Evolutionary conservation across 2,888 invertebrate species (phyloP).

Genomic region (Tipula lateralis): DNA sequence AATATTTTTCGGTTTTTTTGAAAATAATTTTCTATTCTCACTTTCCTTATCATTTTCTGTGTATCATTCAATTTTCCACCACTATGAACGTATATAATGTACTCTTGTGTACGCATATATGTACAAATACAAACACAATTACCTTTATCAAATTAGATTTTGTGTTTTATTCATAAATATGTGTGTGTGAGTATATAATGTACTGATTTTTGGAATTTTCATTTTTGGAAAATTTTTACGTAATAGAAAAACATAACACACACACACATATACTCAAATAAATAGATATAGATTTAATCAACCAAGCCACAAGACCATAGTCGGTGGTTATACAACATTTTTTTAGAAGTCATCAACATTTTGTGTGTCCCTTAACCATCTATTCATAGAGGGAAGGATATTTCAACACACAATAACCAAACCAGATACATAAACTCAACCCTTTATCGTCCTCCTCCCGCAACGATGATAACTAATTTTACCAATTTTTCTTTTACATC

Average conservation of each 20-base stretch:
- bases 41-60: conserved; percentile 1
- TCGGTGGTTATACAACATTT: conserved; percentile 26
- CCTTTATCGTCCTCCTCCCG: conserved; percentile 16
- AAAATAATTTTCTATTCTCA: conserved; percentile 1
- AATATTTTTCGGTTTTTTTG: background rate
- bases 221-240: background rate
- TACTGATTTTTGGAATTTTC: background rate
- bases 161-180: background rate
- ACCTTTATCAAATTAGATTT: conserved; percentile 19
- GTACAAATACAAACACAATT: background rate
- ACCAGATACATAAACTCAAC: background rate
- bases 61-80: conserved; percentile 19
- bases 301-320: conserved; percentile 29
- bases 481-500: conserved; percentile 32
- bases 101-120: background rate
- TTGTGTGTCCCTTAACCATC: conserved; percentile 20
- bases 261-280: background rate
- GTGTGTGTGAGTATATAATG: background rate
- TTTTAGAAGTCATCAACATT: conserved; percentile 28
- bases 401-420: conserved; percentile 9
- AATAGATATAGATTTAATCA: conserved; percentile 29
- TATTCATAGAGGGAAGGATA: background rate
- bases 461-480: background rate
- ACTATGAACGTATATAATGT: background rate
- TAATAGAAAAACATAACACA: background rate